phyloP scores from a whole-genome alignment of 2,797 vertebrate genomes.

The Paedocypris micromegethes region DNA sequence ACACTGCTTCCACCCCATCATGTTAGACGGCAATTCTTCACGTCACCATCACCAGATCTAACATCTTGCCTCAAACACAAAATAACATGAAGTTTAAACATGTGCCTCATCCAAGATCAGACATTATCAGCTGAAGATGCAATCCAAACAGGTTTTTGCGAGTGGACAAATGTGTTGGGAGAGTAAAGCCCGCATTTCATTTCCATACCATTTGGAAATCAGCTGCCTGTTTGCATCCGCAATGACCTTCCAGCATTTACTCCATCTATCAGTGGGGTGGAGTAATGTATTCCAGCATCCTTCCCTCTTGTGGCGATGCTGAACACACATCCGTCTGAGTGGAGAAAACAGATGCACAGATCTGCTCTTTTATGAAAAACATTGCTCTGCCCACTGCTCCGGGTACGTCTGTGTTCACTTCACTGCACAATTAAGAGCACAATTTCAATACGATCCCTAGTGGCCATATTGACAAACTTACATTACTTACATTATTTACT shows the following conservation, averaged over 20 bases:
- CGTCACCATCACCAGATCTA: too few relatives aligned
- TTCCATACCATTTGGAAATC: slow-evolving; percentile 30
- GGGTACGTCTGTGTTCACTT: too few relatives aligned
- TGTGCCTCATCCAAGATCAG: too few relatives aligned
- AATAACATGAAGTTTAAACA: too few relatives aligned
- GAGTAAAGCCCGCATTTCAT: slow-evolving; percentile 26
- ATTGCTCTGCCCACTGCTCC: slow-evolving; percentile 3
- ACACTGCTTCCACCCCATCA: too few relatives aligned
- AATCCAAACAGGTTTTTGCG: slow-evolving; percentile 32
- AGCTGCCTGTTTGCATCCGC: slow-evolving; percentile 17
- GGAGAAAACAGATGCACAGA: slow-evolving; percentile 41
- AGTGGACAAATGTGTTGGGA: slow-evolving; percentile 32
- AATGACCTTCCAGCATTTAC: slow-evolving; percentile 45
- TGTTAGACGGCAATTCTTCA: too few relatives aligned
- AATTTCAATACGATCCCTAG: too few relatives aligned
- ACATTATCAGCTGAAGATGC: slow-evolving; percentile 17
- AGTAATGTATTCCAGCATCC: slow-evolving; percentile 36
- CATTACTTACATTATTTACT: too few relatives aligned
- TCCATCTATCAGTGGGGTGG: slow-evolving; percentile 15
- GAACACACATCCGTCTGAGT: slow-evolving; percentile 36
- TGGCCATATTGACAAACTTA: too few relatives aligned
- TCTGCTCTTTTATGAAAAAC: slow-evolving; percentile 32
- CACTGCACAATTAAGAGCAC: too few relatives aligned
- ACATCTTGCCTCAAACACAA: too few relatives aligned
- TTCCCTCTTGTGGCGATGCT: slow-evolving; percentile 15